Evolutionary conservation across 2,797 vertebrate genomes (phyloP).

Genomic region (Acomys russatus): DNA sequence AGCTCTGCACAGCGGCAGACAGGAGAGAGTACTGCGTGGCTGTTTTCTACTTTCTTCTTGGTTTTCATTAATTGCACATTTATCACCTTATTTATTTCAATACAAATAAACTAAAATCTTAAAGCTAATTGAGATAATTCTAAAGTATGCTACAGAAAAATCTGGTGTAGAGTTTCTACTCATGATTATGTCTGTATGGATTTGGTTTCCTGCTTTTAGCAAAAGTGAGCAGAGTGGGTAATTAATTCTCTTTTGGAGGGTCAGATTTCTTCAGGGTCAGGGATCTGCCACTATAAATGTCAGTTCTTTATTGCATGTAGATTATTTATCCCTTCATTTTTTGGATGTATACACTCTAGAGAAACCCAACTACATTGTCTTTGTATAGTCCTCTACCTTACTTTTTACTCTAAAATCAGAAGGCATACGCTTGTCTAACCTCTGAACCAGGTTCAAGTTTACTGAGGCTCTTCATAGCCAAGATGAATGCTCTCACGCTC

Average conservation of each 20-base stretch:
- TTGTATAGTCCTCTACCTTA: not conserved
- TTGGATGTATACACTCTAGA: not conserved
- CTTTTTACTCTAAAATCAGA: slow-evolving; percentile 20
- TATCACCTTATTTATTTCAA: not conserved
- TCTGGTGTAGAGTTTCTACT: not conserved
- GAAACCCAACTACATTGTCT: not conserved
- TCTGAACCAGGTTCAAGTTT: slow-evolving; percentile 13
- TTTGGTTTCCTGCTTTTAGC: slow-evolving; percentile 22
- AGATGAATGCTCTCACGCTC: no score
- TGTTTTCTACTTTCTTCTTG: not conserved
- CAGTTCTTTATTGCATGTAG: not conserved
- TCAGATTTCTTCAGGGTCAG: not conserved
- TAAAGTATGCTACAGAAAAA: slow-evolving; percentile 18
- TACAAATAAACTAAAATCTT: not conserved
- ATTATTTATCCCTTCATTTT: not conserved
- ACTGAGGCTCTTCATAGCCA: not conserved
- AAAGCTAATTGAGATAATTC: not conserved
- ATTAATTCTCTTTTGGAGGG: not conserved
- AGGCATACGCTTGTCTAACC: not conserved
- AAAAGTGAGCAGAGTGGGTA: not conserved
- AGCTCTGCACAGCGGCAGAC: not conserved
- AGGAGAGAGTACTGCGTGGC: not conserved
- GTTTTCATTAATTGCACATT: not conserved
- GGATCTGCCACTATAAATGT: not conserved
- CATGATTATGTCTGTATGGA: not conserved